Evolutionary conservation across 2,797 vertebrate species (phyloP).

Genomic region (Pseudochirops cupreus): DNA sequence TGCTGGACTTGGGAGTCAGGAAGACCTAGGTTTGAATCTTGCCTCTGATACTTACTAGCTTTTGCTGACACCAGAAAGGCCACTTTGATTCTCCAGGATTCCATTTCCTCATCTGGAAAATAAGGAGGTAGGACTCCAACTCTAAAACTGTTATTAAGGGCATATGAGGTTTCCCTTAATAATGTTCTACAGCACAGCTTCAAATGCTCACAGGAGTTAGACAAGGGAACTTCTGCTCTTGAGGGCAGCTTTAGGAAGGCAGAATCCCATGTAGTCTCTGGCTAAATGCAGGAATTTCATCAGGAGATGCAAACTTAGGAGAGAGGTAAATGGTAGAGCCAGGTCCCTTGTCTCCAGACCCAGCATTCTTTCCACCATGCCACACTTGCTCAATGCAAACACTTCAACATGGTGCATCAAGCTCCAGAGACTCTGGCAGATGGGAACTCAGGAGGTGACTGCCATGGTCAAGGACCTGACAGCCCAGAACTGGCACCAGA

Average conservation of each 20-base stretch:
- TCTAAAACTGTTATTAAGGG: neutral
- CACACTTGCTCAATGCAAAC: neutral
- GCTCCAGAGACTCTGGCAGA: neutral
- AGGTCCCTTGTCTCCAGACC: neutral
- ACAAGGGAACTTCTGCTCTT: neutral
- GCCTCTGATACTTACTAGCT: neutral
- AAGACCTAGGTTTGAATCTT: slow-evolving; percentile 6
- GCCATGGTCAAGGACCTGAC: neutral
- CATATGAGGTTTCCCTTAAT: neutral
- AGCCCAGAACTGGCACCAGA: neutral
- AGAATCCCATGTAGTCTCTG: neutral
- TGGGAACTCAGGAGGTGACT: neutral
- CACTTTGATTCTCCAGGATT: neutral
- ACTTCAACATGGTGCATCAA: neutral
- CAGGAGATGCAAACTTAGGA: neutral
- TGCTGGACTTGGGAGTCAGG: neutral
- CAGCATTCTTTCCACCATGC: neutral
- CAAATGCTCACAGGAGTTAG: neutral
- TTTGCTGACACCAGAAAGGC: neutral
- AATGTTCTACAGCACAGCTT: neutral
- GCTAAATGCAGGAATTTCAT: neutral
- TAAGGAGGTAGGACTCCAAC: neutral
- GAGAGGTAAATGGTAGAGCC: neutral
- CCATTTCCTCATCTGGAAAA: neutral
- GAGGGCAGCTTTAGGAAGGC: neutral